A percentile compares a stretch with the other conserved stretches of the same genome.
These are phyloP conservation scores for Platysteira castanea DNA, from an alignment of 2,113 vertebrate genomes.

Conservation along the genomic window DNA sequence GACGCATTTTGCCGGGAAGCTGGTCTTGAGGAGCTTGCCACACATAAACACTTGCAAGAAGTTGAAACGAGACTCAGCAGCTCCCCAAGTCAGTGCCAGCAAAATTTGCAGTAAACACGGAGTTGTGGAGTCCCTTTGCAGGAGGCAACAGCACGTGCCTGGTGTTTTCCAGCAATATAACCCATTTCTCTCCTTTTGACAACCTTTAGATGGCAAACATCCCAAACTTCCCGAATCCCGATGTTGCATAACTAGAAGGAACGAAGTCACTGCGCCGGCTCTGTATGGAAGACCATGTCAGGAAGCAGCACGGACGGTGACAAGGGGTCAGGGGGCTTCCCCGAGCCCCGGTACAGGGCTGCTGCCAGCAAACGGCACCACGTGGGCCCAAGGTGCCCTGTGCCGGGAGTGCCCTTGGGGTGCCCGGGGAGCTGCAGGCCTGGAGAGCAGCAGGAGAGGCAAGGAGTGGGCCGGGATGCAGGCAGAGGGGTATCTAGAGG, in stretches of 20 bases:
- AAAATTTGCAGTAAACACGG: not conserved
- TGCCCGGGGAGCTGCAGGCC: not conserved
- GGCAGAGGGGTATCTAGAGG: not conserved
- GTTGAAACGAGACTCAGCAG: not conserved
- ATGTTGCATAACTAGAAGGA: not conserved
- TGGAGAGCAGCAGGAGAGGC: not conserved
- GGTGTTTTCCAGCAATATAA: not conserved
- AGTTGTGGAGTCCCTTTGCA: not conserved
- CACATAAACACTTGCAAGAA: not conserved
- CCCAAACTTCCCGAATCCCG: not conserved
- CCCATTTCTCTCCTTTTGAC: not conserved
- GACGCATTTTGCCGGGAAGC: not conserved
- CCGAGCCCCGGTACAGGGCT: not conserved
- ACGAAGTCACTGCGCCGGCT: not conserved
- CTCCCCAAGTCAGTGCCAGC: not conserved
- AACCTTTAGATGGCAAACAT: not conserved
- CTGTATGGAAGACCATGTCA: not conserved
- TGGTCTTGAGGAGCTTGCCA: fast-evolving
- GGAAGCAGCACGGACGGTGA: not conserved
- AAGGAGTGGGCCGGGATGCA: not conserved
- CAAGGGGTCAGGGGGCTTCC: not conserved
- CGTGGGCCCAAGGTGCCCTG: conserved; percentile 5
- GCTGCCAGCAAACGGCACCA: not conserved
- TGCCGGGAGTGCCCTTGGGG: not conserved
- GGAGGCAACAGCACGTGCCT: not conserved